These are phyloP conservation scores for Chloroceryle aenea DNA, from an alignment of 2,113 vertebrate genomes.

Conservation along the genomic window DNA sequence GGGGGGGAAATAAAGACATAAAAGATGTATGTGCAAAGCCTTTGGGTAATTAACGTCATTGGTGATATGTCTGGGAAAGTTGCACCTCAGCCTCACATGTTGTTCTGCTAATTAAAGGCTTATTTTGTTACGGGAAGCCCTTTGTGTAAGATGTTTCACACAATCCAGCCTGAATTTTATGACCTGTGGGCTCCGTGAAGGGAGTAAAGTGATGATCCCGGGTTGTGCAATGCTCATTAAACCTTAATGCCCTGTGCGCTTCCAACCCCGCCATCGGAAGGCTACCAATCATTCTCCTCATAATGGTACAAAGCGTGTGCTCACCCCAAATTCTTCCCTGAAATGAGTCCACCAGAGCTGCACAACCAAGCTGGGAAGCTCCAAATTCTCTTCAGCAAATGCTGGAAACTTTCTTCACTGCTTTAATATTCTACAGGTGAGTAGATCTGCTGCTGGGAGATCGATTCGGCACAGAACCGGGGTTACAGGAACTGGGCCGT, in stretches of 20 bases:
- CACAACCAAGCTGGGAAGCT: background rate
- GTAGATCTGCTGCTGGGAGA: accelerated
- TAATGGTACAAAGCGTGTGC: background rate
- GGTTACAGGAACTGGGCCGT: accelerated
- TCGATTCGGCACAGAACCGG: accelerated
- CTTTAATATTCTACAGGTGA: background rate
- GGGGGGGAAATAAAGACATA: constrained; percentile 34
- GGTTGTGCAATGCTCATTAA: constrained; percentile 37
- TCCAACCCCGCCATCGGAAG: background rate
- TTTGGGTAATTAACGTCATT: constrained; percentile 81
- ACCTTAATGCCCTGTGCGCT: background rate
- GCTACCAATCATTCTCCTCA: background rate
- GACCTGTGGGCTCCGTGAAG: constrained; percentile 56
- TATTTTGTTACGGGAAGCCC: constrained; percentile 65
- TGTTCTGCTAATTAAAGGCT: constrained; percentile 74
- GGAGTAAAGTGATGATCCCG: background rate
- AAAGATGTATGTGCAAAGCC: constrained; percentile 78
- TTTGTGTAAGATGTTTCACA: constrained; percentile 55
- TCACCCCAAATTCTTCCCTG: background rate
- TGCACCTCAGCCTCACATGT: constrained; percentile 61
- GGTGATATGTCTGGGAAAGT: constrained; percentile 80
- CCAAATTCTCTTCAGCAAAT: accelerated
- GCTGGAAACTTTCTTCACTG: background rate
- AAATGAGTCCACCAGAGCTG: background rate
- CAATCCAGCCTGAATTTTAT: constrained; percentile 43